Evolutionary conservation across 2,797 vertebrate genomes (phyloP), one percentile per base, ranked within the genome.

Genomic region (Rhadinocentrus ornatus): DNA sequence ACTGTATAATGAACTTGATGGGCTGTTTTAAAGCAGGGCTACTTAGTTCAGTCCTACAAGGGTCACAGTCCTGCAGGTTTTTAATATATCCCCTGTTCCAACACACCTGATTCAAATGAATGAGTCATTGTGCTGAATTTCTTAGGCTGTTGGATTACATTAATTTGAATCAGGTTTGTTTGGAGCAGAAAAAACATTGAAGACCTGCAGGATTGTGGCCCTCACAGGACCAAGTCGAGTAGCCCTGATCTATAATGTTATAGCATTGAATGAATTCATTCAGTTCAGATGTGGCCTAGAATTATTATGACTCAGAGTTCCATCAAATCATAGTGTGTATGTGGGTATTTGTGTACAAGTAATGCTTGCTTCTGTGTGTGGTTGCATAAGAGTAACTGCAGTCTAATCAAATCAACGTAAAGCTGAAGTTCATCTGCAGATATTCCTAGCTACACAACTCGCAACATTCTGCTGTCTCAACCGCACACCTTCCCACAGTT

Each of bases 391-490:
- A 37, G 50, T 46, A 71, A 39, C 37, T 6, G 48, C 16, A 11
- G 44, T 83, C 82, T 74, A 61, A 65, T 80, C 66, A 64, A 52
- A 9, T 82, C 61, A 78, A 56, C 55, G 32, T 24, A 34, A 74
- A 62, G 60, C 41, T 62, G 24, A 27, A 35, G 50, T 65, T 78
- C 41, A 27, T 73, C 18, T 37, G 66, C 48, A 74, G 68, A 77
- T 77, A 73, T 82, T 79, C 52, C 61, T 10, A 6, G 35, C 12
- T 66, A 18, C 41, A n/a, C 72, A 74, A 12, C n/a, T 0, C 37
- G 2, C 31, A 57, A 55, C 27, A 32, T 31, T 53, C 29, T 46
- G 67, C 31, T 60, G 10, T 54, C 4, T 39, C 60, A 58, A 66
- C 29, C 16, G 34, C 46, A 37, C 16, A 48, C 13, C 13, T 4